Base-by-base conservation (phyloP, 2,113 vertebrate genomes). In the Oostethus manadensis region DNA sequence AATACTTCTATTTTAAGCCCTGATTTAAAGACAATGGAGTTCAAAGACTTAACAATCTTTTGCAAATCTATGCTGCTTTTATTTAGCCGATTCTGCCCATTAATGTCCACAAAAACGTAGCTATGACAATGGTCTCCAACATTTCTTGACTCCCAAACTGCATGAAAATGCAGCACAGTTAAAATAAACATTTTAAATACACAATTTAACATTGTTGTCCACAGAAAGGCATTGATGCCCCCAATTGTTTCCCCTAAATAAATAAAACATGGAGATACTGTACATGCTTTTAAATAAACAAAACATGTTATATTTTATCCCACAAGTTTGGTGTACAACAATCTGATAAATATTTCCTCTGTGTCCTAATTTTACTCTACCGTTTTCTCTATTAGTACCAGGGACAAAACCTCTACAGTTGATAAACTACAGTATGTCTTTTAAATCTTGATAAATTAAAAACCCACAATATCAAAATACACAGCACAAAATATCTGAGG, bases 401-500 rank as follows among this genome's bases (percentile, higher is more conserved):
- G 91, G 89, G 90, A 92, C 92, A 62, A 92, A 93, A 92, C 83
- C 90, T 92, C 92, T 95, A 96, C 90, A 93, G 92, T 91, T 92
- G 91, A 92, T 92, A 89, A 92, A 92, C 91, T 94, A 95, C 85
- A 77, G 10, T 18, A 50, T 22, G 48, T 42, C 10, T 50, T 88
- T 78, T 59, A 74, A 93, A 94, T 91, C 91, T 93, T 92, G 90
- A 84, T 89, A 98, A 97, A 95, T 92, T 70, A 98, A 96, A 94
- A 94, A 93, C 91, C 93, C 94, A 96, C 94, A 91, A 94, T 98
- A 96, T 94, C 96, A 96, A 98, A 98, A 97, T 95, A 94, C 94
- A 98, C 95, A 94, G 93, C 95, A 98, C 95, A 97, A 96, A 97
- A 96, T 94, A 97, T 96, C 92, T 98, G 95, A 98, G 95, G 94